A percentile compares a stretch with the other conserved stretches of the same genome.
These are phyloP conservation scores for Varanus salvator DNA, from an alignment of 2,113 vertebrate species.

Conservation along the genomic window DNA sequence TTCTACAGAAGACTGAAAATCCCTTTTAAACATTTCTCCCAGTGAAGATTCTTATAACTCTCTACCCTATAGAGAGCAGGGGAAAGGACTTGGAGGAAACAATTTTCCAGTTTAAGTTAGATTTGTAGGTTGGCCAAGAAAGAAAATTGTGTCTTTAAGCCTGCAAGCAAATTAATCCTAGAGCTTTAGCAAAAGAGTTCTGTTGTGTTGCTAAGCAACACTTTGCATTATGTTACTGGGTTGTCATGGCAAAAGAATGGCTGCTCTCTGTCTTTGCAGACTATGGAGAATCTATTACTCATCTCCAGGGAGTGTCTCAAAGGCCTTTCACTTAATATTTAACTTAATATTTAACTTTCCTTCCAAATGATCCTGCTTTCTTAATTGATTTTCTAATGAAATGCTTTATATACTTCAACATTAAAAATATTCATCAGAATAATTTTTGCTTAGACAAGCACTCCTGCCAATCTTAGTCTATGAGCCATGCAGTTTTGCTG, in stretches of 20 bases:
- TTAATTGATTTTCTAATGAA: neutral
- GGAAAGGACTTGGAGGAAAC: neutral
- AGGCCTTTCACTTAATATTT: constrained; percentile 45
- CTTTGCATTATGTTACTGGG: constrained; percentile 43
- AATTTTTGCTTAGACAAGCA: neutral
- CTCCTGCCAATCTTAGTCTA: neutral
- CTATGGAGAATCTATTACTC: constrained; percentile 30
- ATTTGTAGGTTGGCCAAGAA: neutral
- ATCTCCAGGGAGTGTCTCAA: constrained; percentile 27
- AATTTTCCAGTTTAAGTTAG: constrained; percentile 15
- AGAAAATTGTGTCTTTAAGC: accelerated
- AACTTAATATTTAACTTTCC: constrained; percentile 32
- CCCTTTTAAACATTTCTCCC: constrained; percentile 40
- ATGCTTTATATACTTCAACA: neutral
- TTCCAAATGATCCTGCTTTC: constrained; percentile 8
- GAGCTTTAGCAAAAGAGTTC: constrained; percentile 54
- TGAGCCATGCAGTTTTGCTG: neutral
- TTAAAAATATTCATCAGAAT: neutral
- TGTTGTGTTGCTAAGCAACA: constrained; percentile 64
- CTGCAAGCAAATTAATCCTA: constrained; percentile 47
- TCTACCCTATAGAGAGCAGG: neutral
- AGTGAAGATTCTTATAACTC: neutral
- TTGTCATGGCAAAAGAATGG: constrained; percentile 45
- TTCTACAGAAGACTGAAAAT: constrained; percentile 10
- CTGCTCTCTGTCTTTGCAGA: constrained; percentile 38